Base-by-base conservation (phyloP, 2,113 vertebrate species). In the Excalfactoria chinensis region DNA sequence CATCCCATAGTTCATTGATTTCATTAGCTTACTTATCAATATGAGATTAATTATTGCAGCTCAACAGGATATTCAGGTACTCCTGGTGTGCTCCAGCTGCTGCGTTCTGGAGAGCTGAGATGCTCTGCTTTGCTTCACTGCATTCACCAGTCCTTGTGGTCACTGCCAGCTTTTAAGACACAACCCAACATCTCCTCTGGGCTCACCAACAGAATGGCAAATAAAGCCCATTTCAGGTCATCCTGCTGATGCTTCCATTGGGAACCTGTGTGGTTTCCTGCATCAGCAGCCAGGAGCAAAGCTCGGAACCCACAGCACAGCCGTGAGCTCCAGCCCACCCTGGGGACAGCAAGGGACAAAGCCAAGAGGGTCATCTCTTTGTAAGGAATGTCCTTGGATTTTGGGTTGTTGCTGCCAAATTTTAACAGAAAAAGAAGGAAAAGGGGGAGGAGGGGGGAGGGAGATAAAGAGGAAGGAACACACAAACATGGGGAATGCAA, bases 1-100 rank as follows among this genome's bases (percentile, higher is more conserved):
- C 85, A 84, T 85, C 87, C 82, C 53, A 87, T 60, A 95, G 63
- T 66, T 82, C 84, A 91, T 28, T 91, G 48, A 93, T 64, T 48
- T 85, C 85, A 88, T 94, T 88, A 94, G 49, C 51, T 94, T 89
- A 67, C 49, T 86, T 95, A 94, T 70, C 90, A 95, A 93, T 30
- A 41, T 23, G 82, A 94, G 75, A 95, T 94, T 91, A 89, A 86
- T 95, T 88, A 91, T 77, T 91, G 56, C 92, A 88, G 79, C 70
- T 94, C 90, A 77, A 70, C 16, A 8, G 66, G 64, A 60, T 44
- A 58, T 73, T 92, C 91, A 84, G 82, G 13, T 56, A 76, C 59
- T 92, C 89, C 86, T 80, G 77, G 80, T 88, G 48, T 49, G 86
- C 40, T 80, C 62, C 78, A 68, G 4, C 51, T 60, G 13, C 34